These are phyloP conservation scores for Drosophila repleta DNA, from an alignment of 1,140 invertebrate genomes.

Conservation along the genomic window DNA sequence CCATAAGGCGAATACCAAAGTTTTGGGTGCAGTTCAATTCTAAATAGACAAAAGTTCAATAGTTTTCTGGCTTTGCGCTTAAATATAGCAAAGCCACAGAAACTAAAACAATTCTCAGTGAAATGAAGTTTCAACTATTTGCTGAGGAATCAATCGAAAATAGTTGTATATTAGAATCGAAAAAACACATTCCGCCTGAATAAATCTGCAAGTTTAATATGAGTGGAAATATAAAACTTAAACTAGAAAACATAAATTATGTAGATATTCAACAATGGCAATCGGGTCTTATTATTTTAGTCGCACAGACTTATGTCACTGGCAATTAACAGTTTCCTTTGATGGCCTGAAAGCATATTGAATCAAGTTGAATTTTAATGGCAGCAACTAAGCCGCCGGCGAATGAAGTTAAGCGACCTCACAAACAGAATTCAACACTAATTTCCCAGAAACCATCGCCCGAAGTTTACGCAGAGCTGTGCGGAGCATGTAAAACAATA, in stretches of 20 bases:
- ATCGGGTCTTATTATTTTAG: too few relatives aligned
- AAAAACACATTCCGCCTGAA: too few relatives aligned
- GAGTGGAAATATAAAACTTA: too few relatives aligned
- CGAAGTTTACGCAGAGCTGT: slow-evolving; percentile 20
- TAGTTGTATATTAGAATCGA: too few relatives aligned
- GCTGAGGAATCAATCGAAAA: too few relatives aligned
- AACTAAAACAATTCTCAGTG: not conserved
- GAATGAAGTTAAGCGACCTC: slow-evolving; percentile 61
- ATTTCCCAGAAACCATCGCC: slow-evolving; percentile 47
- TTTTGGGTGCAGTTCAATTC: not conserved
- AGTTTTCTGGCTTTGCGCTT: not conserved
- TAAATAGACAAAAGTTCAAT: not conserved
- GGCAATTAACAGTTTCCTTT: not conserved
- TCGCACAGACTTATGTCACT: not conserved
- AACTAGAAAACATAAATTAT: too few relatives aligned
- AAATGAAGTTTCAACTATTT: too few relatives aligned
- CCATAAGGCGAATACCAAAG: not conserved
- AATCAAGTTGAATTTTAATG: slow-evolving; percentile 50
- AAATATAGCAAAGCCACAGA: not conserved
- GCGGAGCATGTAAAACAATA: slow-evolving; percentile 53
- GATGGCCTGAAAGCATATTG: slow-evolving; percentile 7
- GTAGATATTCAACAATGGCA: too few relatives aligned
- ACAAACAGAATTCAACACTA: slow-evolving; percentile 54
- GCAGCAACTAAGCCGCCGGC: slow-evolving; percentile 47
- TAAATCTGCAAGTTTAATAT: too few relatives aligned